Percentiles rank a stretch among this genome's conserved stretches.
Conservation (phyloP, 2,113 vertebrate species). For the Perccottus glenii region DNA sequence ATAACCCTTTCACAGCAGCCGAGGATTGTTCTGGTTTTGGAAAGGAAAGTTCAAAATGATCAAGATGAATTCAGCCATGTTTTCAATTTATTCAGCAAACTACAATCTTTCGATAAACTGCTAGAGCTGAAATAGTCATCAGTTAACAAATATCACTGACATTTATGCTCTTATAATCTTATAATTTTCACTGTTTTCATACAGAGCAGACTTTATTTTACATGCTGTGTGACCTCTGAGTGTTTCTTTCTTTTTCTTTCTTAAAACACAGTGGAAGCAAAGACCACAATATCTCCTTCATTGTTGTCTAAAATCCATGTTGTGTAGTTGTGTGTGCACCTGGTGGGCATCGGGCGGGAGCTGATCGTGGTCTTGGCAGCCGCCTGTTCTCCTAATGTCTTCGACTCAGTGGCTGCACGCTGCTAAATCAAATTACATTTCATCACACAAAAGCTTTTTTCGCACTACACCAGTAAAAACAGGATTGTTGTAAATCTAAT, state of each 20-base stretch:
- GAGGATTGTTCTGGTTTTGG: too few species aligned
- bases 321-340: slow-evolving; percentile 9
- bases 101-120: too few species aligned
- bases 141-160: too few species aligned
- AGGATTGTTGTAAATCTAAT: slow-evolving; percentile 68
- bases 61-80: too few species aligned
- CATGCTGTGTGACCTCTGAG: slow-evolving; percentile 10
- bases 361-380: slow-evolving; percentile 37
- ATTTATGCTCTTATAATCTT: too few species aligned
- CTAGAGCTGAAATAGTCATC: too few species aligned
- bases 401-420: slow-evolving; percentile 51
- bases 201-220: slow-evolving; percentile 22
- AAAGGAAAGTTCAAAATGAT: too few species aligned
- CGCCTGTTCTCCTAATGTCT: slow-evolving; percentile 43
- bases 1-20: too few species aligned
- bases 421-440: slow-evolving; percentile 71
- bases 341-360: slow-evolving; percentile 37
- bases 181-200: neutral
- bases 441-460: slow-evolving; percentile 63
- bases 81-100: too few species aligned
- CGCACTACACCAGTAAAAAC: slow-evolving; percentile 53
- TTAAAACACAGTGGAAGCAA: slow-evolving; percentile 32
- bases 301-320: slow-evolving; percentile 42
- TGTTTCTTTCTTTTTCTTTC: slow-evolving; percentile 48
- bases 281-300: slow-evolving; percentile 40